Conservation (phyloP, 1,140 invertebrate species). For the Drosophila nannoptera region DNA sequence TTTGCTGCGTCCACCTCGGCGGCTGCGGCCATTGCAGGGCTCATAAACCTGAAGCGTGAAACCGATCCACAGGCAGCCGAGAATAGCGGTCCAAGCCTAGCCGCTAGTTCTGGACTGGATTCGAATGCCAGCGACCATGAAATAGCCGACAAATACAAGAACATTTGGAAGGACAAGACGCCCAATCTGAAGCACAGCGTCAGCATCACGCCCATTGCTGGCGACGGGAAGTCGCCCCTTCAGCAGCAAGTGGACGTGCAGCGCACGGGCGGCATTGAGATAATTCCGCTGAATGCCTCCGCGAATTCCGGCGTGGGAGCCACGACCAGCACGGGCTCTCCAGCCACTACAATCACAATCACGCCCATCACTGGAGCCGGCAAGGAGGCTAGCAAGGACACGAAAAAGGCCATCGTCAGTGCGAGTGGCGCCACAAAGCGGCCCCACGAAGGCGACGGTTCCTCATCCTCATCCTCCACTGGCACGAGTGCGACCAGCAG, state of each 20-base stretch:
- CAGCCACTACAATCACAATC: slow-evolving; percentile 85
- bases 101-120: slow-evolving; percentile 1
- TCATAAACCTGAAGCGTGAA: slow-evolving; percentile 63
- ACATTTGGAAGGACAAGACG: slow-evolving; percentile 78
- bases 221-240: slow-evolving; percentile 43
- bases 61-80: slow-evolving; percentile 53
- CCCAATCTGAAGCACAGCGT: slow-evolving; percentile 67
- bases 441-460: slow-evolving; percentile 43
- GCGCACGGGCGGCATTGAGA: slow-evolving; percentile 76
- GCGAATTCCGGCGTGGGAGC: slow-evolving; percentile 11
- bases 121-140: slow-evolving; percentile 58
- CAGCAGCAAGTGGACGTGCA: slow-evolving; percentile 60
- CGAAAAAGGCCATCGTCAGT: slow-evolving; percentile 19
- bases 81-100: background rate
- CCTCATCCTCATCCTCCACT: background rate
- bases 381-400: slow-evolving; percentile 48
- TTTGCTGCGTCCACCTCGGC: slow-evolving; percentile 65
- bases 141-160: slow-evolving; percentile 76
- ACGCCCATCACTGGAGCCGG: slow-evolving; percentile 84
- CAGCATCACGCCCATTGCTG: slow-evolving; percentile 70
- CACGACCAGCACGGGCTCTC: slow-evolving; percentile 28
- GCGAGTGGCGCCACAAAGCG: slow-evolving; percentile 38
- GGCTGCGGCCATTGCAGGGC: slow-evolving; percentile 59
- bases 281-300: slow-evolving; percentile 81
- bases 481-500: slow-evolving; percentile 73